Evolutionary conservation across 1,140 invertebrate genomes (phyloP).

Genomic region (Drosophila kohkoa): DNA sequence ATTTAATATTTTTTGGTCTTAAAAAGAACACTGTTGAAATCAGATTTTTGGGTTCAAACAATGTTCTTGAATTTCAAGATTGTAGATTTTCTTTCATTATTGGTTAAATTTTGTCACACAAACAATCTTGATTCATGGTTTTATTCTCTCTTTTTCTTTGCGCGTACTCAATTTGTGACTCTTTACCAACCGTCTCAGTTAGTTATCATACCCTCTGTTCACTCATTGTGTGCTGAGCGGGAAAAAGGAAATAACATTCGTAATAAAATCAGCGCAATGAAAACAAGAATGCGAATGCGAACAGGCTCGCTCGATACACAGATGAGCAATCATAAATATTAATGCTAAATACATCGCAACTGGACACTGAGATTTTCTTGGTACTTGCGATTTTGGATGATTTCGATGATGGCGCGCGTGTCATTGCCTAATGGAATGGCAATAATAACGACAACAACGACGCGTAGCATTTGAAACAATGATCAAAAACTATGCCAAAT

Average conservation of each 20-base stretch:
- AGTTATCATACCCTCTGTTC: neutral
- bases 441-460: conserved; percentile 22
- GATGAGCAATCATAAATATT: conserved; percentile 82
- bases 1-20: too few species aligned
- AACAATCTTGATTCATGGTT: too few species aligned
- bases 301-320: conserved; percentile 50
- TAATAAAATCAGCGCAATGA: conserved; percentile 82
- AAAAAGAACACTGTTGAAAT: too few species aligned
- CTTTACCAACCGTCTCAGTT: neutral
- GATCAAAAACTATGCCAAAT: conserved; percentile 14
- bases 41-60: too few species aligned
- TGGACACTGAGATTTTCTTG: neutral
- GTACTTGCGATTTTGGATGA: neutral
- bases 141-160: too few species aligned
- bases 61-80: too few species aligned
- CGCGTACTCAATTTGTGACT: too few species aligned
- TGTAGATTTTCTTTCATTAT: too few species aligned
- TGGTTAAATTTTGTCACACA: too few species aligned
- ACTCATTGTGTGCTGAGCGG: neutral
- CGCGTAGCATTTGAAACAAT: conserved; percentile 27
- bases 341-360: conserved; percentile 74
- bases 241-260: conserved; percentile 43
- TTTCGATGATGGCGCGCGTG: neutral
- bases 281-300: conserved; percentile 44
- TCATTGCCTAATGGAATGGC: conserved; percentile 50